A percentile compares a stretch with the other conserved stretches of the same genome.
Conservation (phyloP, 2,888 invertebrate species). For the Drosophila histrio region DNA sequence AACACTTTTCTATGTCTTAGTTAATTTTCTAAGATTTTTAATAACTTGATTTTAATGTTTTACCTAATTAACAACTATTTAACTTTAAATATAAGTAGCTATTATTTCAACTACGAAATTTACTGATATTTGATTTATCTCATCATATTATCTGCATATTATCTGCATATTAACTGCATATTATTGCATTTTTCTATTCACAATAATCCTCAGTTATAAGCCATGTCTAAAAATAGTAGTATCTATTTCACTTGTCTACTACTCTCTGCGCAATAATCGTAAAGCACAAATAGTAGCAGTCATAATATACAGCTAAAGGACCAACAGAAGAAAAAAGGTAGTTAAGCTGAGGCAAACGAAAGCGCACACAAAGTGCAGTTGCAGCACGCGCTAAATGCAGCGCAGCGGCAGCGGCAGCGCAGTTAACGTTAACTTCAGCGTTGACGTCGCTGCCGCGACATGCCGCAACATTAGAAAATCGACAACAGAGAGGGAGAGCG, state of each 20-base stretch:
- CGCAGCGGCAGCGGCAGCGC: conserved; percentile 37
- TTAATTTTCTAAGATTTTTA: background rate
- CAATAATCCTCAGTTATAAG: conserved; percentile 1
- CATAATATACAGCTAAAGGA: conserved; percentile 22
- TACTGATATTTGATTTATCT: background rate
- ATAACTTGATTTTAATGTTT: background rate
- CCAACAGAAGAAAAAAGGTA: conserved; percentile 18
- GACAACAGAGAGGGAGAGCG: conserved; percentile 34
- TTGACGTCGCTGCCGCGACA: conserved; percentile 28
- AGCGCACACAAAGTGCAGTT: conserved; percentile 42
- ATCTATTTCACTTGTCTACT: background rate
- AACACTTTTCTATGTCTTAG: background rate
- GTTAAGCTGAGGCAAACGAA: conserved; percentile 27
- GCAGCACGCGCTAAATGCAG: conserved; percentile 26
- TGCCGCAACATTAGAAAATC: conserved; percentile 59
- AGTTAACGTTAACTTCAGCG: conserved; percentile 20
- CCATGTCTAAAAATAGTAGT: conserved; percentile 1
- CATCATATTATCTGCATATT: background rate
- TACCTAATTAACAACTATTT: background rate
- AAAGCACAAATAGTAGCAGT: conserved; percentile 37
- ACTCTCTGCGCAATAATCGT: conserved; percentile 21
- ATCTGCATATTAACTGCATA: background rate
- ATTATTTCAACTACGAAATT: background rate
- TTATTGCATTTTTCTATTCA: background rate
- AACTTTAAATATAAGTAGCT: background rate